phyloP scores from a whole-genome alignment of 2,113 vertebrate species.

The Clarias magur region DNA sequence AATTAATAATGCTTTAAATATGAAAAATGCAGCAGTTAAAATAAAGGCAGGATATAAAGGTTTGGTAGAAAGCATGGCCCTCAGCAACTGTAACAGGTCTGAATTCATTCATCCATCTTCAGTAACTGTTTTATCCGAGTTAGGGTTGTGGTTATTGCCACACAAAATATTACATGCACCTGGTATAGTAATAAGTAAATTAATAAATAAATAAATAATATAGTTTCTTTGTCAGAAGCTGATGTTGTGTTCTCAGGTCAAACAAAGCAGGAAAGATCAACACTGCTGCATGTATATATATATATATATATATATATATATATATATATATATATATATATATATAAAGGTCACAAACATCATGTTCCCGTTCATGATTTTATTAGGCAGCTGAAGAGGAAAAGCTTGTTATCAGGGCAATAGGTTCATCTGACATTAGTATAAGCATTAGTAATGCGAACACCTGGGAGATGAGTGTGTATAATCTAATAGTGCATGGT shows the following conservation, averaged over 20 bases:
- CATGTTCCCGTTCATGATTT: constrained; percentile 53
- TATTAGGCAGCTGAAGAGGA: neutral
- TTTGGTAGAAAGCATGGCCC: too few relatives aligned
- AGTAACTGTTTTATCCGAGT: neutral
- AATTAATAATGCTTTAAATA: neutral
- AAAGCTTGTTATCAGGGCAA: constrained; percentile 41
- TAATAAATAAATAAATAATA: neutral
- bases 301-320: too few relatives aligned
- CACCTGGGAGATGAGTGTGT: neutral
- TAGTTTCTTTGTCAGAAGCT: neutral
- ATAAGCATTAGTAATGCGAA: constrained; percentile 35
- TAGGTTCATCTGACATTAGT: constrained; percentile 30
- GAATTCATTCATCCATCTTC: neutral
- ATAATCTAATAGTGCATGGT: neutral
- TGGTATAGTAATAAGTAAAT: too few relatives aligned
- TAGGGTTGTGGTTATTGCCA: neutral
- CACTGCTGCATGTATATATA: neutral
- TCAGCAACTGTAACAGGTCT: neutral
- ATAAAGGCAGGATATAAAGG: neutral
- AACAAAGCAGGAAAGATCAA: neutral
- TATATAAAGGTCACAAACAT: neutral
- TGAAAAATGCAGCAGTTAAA: neutral
- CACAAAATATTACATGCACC: neutral
- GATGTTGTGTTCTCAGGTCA: neutral
- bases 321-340: too few relatives aligned